Base-by-base conservation (phyloP, 2,113 vertebrate genomes). In the Speoplatyrhinus poulsoni region DNA sequence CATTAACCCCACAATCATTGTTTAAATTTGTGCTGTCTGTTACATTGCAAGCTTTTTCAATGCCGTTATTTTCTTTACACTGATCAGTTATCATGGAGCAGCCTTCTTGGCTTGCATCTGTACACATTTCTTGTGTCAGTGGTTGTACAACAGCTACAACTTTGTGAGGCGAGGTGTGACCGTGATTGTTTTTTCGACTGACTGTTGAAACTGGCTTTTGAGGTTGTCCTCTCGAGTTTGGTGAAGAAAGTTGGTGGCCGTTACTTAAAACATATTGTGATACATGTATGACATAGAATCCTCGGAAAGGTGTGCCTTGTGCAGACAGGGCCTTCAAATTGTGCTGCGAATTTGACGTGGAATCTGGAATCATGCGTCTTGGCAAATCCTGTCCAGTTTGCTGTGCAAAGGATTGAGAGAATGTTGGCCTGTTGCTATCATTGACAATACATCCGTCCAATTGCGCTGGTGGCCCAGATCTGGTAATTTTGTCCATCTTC, bases 111-210 rank as follows among this genome's bases (percentile, higher is more conserved):
- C 9, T 66, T 12, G 56, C 8, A 49, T 5, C 46, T 3, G 54
- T 60, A 7, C 0, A 12, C 16, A 10, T 26, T 52, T 84, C 60
- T 26, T 75, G 57, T 5, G 79, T 76, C 62, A 90, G 32, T 7
- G 88, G 90, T 11, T 78, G 85, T 11, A 90, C 90, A 48, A 91
- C 76, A 55, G 88, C 90, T 58, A 90, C 68, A 12, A 76, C 87
- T 73, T 63, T 85, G 0, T 33, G 63, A 41, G 75, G 49, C 6
- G 65, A 73, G 0, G 60, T 17, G 10, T 65, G 53, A 63, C 26
- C 1, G 12, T 65, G 53, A 12, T 0, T 0, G 16, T 80, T 58
- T 17, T 50, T 72, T 64, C n/a, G 50, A 12, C 50, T 69, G 12
- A 46, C 17, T 1, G 60, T 11, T 26, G n/a, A 46, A 0, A 9